phyloP scores from a whole-genome alignment of 2,888 invertebrate genomes.

The Sycophila texana region DNA sequence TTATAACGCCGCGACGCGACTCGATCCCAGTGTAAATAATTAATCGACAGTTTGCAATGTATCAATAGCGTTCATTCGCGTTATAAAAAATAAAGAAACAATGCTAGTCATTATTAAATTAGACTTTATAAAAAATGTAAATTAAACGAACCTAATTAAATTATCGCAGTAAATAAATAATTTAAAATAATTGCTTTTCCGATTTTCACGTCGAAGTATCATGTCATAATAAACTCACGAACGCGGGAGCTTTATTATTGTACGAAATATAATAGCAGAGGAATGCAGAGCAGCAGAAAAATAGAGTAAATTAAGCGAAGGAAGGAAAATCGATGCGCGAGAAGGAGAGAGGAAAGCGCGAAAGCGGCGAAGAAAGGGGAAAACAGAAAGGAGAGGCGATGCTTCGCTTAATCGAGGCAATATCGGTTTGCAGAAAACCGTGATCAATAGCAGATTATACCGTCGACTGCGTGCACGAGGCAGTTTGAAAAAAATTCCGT shows the following conservation, averaged over 20 bases:
- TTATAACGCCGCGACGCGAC: constrained; percentile 16
- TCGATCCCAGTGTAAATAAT: constrained; percentile 25
- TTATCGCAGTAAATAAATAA: not conserved
- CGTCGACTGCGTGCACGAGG: constrained; percentile 70
- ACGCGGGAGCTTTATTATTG: not conserved
- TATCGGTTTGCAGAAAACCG: constrained; percentile 68
- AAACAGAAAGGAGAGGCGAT: constrained; percentile 49
- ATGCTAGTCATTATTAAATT: not conserved
- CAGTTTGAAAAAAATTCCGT: constrained; percentile 68
- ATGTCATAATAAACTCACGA: not conserved
- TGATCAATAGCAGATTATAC: constrained; percentile 74
- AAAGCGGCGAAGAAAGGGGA: constrained; percentile 6
- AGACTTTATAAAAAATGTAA: not conserved
- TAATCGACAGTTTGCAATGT: constrained; percentile 38
- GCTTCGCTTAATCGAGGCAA: constrained; percentile 62
- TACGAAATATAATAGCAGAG: not conserved
- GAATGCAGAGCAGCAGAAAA: constrained; percentile 19
- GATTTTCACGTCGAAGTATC: too few species aligned
- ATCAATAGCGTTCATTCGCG: constrained; percentile 2
- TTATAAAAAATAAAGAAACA: not conserved
- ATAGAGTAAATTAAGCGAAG: constrained; percentile 27
- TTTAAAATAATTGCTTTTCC: not conserved
- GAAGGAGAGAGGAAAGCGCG: not conserved
- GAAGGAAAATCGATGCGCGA: constrained; percentile 6
- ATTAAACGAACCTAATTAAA: not conserved